Conservation (phyloP, 2,797 vertebrate species). For the Rachycentron canadum region DNA sequence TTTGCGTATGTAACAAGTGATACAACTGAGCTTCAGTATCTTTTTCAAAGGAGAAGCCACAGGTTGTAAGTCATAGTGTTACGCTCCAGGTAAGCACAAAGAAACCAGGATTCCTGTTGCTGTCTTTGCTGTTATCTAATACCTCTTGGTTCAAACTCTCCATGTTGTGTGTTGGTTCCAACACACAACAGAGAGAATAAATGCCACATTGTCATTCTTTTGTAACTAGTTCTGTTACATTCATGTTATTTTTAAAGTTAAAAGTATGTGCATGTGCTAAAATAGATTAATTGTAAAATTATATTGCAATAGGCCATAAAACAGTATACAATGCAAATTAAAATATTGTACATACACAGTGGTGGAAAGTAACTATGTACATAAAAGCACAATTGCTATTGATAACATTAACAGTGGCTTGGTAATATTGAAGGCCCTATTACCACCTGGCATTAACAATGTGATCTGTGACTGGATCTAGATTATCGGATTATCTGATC, state of each 20-base stretch:
- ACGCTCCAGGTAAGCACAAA: constrained; percentile 5
- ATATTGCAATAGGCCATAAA: too few species aligned
- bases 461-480: background rate
- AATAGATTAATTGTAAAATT: too few species aligned
- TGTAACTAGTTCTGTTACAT: constrained; percentile 7
- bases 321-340: too few species aligned
- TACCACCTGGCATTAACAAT: background rate
- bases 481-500: too few species aligned
- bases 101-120: background rate
- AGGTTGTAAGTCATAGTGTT: background rate
- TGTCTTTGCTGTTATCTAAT: background rate
- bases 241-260: background rate
- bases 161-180: constrained; percentile 1
- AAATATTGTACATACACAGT: background rate
- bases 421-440: background rate
- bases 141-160: constrained; percentile 27
- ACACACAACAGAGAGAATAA: background rate
- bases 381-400: background rate
- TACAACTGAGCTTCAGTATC: background rate
- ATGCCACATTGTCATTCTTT: background rate
- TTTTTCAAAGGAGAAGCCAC: background rate
- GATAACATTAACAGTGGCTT: background rate
- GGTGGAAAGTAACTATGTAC: background rate
- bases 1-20: fast-evolving
- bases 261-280: background rate